Evolutionary conservation across 2,888 invertebrate genomes (phyloP).

Genomic region (Phytoseiulus persimilis): DNA sequence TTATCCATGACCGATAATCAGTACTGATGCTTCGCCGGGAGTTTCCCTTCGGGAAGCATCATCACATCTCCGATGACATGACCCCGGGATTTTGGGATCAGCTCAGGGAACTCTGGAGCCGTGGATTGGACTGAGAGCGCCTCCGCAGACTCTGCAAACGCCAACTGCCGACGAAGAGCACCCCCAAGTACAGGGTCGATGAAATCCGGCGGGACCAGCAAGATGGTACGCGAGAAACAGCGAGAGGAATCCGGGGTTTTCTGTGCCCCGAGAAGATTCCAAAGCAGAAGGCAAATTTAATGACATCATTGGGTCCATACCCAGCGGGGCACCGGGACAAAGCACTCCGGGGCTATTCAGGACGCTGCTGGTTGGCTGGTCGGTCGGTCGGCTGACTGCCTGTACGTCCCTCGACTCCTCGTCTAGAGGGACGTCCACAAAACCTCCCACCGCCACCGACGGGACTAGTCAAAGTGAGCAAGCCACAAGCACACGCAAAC

Average conservation of each 20-base stretch:
- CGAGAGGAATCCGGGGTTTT: background rate
- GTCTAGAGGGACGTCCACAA: background rate
- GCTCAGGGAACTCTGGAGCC: background rate
- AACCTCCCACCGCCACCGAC: background rate
- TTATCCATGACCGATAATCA: background rate
- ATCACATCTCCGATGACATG: background rate
- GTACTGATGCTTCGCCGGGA: background rate
- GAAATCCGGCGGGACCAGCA: background rate
- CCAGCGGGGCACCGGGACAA: background rate
- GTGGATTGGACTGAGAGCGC: background rate
- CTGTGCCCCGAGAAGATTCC: background rate
- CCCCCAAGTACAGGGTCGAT: background rate
- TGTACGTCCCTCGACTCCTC: background rate
- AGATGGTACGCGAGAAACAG: background rate
- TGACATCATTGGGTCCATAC: slow-evolving; percentile 5
- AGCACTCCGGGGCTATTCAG: background rate
- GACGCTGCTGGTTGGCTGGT: background rate
- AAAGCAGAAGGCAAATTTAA: background rate
- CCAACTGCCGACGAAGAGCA: background rate
- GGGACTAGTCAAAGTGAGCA: background rate
- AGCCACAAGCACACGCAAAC: background rate
- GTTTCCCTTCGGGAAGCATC: background rate
- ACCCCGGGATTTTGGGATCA: background rate
- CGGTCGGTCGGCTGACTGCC: background rate
- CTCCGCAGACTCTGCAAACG: background rate